Base-by-base conservation (phyloP, 2,888 invertebrate genomes). In the Lasioglossum calceatum region DNA sequence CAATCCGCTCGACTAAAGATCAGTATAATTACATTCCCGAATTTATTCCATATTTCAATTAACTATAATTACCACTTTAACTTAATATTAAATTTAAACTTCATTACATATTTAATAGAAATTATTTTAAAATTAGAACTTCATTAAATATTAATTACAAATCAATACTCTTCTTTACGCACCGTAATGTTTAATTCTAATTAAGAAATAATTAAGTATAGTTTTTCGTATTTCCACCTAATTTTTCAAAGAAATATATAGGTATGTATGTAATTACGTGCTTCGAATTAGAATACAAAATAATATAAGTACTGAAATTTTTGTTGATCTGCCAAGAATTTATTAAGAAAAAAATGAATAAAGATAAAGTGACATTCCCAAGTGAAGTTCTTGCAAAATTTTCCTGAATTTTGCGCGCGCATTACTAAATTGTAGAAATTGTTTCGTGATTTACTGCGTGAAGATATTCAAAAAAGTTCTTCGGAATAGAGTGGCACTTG, bases 401-500 rank as follows among this genome's bases (percentile, higher is more conserved):
- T 14, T 27, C 23, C 14, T 12, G 7, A 32, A 64, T 32, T 64
- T 27, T 16, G 2, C 27, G 7, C 12, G 14, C 64, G 32, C 5
- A 2, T 61, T 27, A 14, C 5, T 1, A 27, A 8, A 12, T 61
- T 14, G 61, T 23, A 36, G 32, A 42, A 16, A 32, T 42, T n/a
- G 19, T 19, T 50, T 7, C 2, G 5, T 8, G 2, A 23, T 3
- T 32, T 3, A 23, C 5, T 12, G 7, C 0, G 16, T 27, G 70
- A 14, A 58, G 14, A 76, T 64, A 76, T 42, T 81, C 2, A 2
- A 36, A 23, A 19, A 77, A 79, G 19, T 71, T 61, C 16, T 32
- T 16, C 19, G 19, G 32, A 75, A 71, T 61, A 61, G 44, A 71
- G 42, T 27, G 42, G 71, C 42, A 8, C 83, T 82, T 64, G 14